Evolutionary conservation across 2,888 invertebrate genomes (phyloP), one percentile per base, ranked within the genome.

Genomic region (Ormyrus thymus): DNA sequence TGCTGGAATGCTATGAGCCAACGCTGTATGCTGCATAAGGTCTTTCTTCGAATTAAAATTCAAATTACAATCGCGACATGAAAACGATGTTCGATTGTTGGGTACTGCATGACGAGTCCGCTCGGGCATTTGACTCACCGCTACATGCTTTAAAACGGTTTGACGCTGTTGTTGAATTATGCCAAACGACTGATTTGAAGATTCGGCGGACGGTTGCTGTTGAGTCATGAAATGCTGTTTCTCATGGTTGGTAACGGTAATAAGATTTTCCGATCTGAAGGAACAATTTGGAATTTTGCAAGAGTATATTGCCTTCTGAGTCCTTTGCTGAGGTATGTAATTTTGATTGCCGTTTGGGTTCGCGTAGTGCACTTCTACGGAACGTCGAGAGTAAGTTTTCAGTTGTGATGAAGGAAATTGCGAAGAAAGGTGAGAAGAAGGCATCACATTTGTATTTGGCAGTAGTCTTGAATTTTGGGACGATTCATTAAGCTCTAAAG

Each of bases 41-140:
- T 78, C 81, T 6, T 9, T 13, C 7, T 64, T 59, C 6, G 80
- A n/a, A 4, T 1, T 29, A 6, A 15, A 81, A 7, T 0, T 11
- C 0, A 69, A 8, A 7, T 76, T 58, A 6, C 81, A 81, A 0
- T 76, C 13, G 4, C 71, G 76, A 48, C 80, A 13, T 50, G n/a
- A 10, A 15, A 7, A 43, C 4, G 51, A 7, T 11, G 48, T 53
- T 7, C 43, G 48, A 53, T 48, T 65, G 13, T 6, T 73, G 7
- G 78, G 69, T n/a, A 78, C 1, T 4, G 70, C 65, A 9, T 80
- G 59, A 2, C 81, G 71, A n/a, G 79, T 13, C 11, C 81, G 55
- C 11, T 79, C 78, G 0, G 79, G 77, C 62, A 79, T 79, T n/a
- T 79, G 79, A 29, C 51, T 72, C 0, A 78, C 78, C 10, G 77